Base-by-base conservation (phyloP, 2,797 vertebrate species). In the Pseudotriccus pelzelni region DNA sequence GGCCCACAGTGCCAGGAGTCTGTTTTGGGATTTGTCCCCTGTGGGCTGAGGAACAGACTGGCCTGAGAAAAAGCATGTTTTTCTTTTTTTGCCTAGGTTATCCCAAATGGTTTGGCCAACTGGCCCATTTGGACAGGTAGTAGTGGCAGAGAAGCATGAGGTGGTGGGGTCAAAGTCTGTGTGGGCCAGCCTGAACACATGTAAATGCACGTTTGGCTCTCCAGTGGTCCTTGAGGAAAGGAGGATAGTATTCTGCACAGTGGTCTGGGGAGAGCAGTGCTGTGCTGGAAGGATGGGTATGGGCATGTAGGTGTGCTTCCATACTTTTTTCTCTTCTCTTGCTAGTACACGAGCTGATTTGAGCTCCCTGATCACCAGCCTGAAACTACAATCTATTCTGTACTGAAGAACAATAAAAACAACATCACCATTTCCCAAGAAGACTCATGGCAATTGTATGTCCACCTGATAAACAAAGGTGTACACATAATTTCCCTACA, bases 1-100 rank as follows among this genome's bases (percentile, higher is more conserved):
- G 0, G 17, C 23, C 14, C 1, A 3, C 12, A 34, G 6, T 19
- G 19, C 20, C 41, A 49, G 37, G 56, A 64, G 15, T 12, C 12
- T 41, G 4, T 39, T 58, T 56, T 59, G 7, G 5, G 32, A 60
- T n/a, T 82, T 82, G n/a, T 67, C 10, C 22, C 0, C 28, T 83
- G 39, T 21, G 11, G 46, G 19, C 21, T 77, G 47, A 73, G 39
- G 41, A 90, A 25, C 9, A 58, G 19, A 53, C 32, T 6, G 8
- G 23, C 36, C 49, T 56, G 17, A 81, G 22, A 70, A 82, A 59
- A 60, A 25, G 3, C 3, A 11, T 0, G 4, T 3, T 63, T 30
- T 36, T 10, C 5, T 30, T 37, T 70, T 55, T 64, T 56, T 32
- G 14, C 4, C 41, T 64, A 4, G 15, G 68, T 89, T 69, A 37